phyloP scores from a whole-genome alignment of 1,140 invertebrate genomes.

The Vollenhovia emeryi region DNA sequence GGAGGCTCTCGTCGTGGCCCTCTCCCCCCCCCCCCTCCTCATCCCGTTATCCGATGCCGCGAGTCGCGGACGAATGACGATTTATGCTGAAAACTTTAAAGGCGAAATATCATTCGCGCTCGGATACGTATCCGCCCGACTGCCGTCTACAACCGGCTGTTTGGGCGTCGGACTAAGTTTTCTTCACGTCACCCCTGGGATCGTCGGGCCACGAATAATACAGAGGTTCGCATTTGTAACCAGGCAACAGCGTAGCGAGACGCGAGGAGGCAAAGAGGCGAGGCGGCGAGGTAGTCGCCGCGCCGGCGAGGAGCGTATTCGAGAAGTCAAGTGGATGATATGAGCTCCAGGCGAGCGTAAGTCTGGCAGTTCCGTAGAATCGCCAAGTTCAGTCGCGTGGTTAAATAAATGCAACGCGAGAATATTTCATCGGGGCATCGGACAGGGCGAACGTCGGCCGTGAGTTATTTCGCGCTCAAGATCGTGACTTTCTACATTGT shows the following conservation, averaged over 20 bases:
- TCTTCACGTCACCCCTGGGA: conserved; percentile 31
- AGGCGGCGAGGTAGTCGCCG: conserved; percentile 4
- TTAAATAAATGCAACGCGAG: conserved; percentile 51
- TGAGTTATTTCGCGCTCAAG: conserved; percentile 35
- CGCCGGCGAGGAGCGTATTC: background rate
- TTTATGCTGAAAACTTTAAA: conserved; percentile 71
- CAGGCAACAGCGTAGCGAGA: conserved; percentile 47
- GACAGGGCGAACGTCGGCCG: background rate
- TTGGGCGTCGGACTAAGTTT: conserved; percentile 36
- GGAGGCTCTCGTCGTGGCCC: conserved; percentile 1
- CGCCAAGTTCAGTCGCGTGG: conserved; percentile 26
- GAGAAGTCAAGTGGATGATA: conserved; percentile 47
- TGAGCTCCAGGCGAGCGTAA: background rate
- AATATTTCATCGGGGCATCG: conserved; percentile 15
- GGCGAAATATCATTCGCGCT: conserved; percentile 34
- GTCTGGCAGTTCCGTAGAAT: conserved; percentile 40
- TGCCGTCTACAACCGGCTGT: conserved; percentile 12
- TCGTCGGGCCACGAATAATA: conserved; percentile 60
- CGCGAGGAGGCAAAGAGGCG: conserved; percentile 39
- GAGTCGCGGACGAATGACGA: conserved; percentile 59
- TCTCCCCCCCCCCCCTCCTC: no score
- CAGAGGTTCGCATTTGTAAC: conserved; percentile 50
- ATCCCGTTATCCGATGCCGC: conserved; percentile 6
- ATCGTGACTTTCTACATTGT: background rate
- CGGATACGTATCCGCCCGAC: conserved; percentile 1